Conservation (phyloP, 2,113 vertebrate species). For the Scomber scombrus region DNA sequence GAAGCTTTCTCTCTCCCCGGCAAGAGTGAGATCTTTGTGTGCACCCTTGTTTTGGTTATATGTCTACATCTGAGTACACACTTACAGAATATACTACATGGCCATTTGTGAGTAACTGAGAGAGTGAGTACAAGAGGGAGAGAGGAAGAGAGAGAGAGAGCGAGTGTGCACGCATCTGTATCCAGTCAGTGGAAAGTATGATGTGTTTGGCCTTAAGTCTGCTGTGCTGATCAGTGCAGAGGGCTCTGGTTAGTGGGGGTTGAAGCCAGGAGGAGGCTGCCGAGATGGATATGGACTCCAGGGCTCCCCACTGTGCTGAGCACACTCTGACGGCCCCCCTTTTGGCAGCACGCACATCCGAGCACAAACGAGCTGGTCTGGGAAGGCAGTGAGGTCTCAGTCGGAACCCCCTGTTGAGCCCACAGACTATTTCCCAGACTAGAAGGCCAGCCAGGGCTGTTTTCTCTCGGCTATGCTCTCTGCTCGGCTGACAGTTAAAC, state of each 20-base stretch:
- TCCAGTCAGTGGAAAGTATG: conserved; percentile 83
- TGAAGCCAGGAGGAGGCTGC: conserved; percentile 79
- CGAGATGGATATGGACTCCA: conserved; percentile 83
- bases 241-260: conserved; percentile 78
- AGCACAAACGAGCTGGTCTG: conserved; percentile 81
- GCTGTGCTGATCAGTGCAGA: conserved; percentile 79
- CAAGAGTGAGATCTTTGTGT: conserved; percentile 60
- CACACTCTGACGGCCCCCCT: conserved; percentile 80
- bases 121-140: conserved; percentile 18
- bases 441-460: conserved; percentile 79
- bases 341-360: conserved; percentile 80
- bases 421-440: conserved; percentile 83
- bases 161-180: conserved; percentile 69
- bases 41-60: conserved; percentile 73
- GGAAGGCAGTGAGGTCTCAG: conserved; percentile 81
- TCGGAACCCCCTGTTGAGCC: conserved; percentile 79
- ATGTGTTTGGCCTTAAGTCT: conserved; percentile 83
- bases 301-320: conserved; percentile 74
- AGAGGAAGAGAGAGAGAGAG: neutral
- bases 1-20: conserved; percentile 42
- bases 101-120: conserved; percentile 62
- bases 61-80: conserved; percentile 62
- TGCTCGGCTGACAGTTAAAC: conserved; percentile 79
- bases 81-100: conserved; percentile 65
- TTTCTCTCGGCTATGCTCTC: conserved; percentile 78